Percentiles rank a stretch among this genome's conserved stretches.
These are phyloP conservation scores for Larimichthys crocea DNA, from an alignment of 2,113 vertebrate genomes.

Conservation along the genomic window DNA sequence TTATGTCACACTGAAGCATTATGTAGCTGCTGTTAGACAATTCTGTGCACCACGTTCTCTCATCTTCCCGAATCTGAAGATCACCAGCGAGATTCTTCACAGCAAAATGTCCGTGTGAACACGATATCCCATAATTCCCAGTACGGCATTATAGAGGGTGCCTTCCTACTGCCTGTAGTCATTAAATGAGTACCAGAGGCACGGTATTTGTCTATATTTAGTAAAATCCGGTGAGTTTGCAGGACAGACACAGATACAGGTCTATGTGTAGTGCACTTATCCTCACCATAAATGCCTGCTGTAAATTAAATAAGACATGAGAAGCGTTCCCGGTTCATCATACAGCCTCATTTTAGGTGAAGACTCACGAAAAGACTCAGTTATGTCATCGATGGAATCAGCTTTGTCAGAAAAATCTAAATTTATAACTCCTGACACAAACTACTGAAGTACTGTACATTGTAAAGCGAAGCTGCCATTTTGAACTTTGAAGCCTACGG, in stretches of 20 bases:
- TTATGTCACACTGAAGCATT: constrained; percentile 1
- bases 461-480: constrained; percentile 60
- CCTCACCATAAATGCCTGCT: constrained; percentile 76
- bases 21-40: constrained; percentile 32
- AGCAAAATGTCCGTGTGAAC: constrained; percentile 54
- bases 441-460: constrained; percentile 29
- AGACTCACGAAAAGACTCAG: constrained; percentile 13
- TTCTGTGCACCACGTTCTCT: constrained; percentile 33
- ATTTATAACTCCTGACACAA: not conserved
- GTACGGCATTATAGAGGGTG: constrained; percentile 56
- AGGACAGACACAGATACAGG: constrained; percentile 56
- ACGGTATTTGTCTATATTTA: constrained; percentile 26
- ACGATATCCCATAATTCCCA: constrained; percentile 34
- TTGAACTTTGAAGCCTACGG: constrained; percentile 23
- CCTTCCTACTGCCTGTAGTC: constrained; percentile 64
- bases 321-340: constrained; percentile 49
- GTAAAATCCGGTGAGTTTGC: constrained; percentile 50
- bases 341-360: constrained; percentile 46
- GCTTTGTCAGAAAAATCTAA: not conserved
- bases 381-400: not conserved
- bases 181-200: not conserved
- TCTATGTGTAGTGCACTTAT: constrained; percentile 71
- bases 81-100: constrained; percentile 71
- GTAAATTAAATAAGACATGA: constrained; percentile 29
- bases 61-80: constrained; percentile 40